Base-by-base conservation (phyloP, 2,797 vertebrate species). In the Amazona finschi region DNA sequence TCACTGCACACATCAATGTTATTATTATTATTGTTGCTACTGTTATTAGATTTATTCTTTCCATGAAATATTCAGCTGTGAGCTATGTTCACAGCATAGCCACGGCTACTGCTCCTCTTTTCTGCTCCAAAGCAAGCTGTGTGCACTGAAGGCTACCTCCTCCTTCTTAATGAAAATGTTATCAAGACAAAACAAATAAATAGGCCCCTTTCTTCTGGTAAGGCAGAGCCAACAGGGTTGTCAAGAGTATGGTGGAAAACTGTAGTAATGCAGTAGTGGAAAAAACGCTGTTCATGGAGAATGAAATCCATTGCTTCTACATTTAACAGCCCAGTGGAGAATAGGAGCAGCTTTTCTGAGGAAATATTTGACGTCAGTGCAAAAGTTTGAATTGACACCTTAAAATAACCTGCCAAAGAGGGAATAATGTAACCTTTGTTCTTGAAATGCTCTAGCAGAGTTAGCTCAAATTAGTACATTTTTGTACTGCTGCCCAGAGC, bases 361-460 rank as follows among this genome's bases (percentile, higher is more conserved):
- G 73, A 62, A 80, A 74, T n/a, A 72, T 83, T 93, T 93, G 61
- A 77, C 4, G 2, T 50, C 47, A 47, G 38, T 75, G 82, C 93
- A 93, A 92, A 85, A 89, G 43, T 89, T 66, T 18, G 5, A 92
- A 83, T 49, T 31, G 39, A 78, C 79, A 86, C 43, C 53, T 95
- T 95, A 94, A 93, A 94, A 95, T 87, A 92, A 80, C 62, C 49
- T 39, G 47, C 53, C 53, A 58, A 93, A 89, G 33, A 77, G n/a
- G 15, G 24, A 11, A 2, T 47, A 87, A 82, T 43, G 24, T 30
- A 76, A 21, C 33, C 5, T 91, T 77, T 74, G 33, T 77, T 89
- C 27, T 18, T 80, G 41, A 87, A 91, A 77, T 65, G 60, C 41
- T 53, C 39, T 43, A 62, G 31, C 47, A 89, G 36, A 61, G 2